Evolutionary conservation across 2,797 vertebrate species (phyloP).

Genomic region (Myiotriccus ornatus): DNA sequence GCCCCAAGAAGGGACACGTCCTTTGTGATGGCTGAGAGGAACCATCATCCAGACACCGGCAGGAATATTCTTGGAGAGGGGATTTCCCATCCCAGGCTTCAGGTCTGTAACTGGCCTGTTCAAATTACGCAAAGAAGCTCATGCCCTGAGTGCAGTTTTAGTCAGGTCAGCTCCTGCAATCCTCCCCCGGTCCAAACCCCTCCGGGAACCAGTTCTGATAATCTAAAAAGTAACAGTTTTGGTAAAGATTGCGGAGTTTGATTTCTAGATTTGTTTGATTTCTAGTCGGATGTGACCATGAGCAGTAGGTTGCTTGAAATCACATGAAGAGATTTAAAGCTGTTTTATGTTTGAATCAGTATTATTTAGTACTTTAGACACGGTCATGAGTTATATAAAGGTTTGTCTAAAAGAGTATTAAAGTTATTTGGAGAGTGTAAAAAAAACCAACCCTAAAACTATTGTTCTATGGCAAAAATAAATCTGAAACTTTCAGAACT

Average conservation of each 20-base stretch:
- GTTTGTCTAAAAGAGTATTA: not conserved
- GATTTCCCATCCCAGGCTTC: not conserved
- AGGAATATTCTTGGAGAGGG: accelerated
- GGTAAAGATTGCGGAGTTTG: not conserved
- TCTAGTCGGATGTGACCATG: not conserved
- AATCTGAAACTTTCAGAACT: not conserved
- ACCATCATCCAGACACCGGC: accelerated
- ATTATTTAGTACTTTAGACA: not conserved
- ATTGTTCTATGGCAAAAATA: constrained; percentile 15
- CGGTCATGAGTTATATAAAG: not conserved
- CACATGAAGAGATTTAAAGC: not conserved
- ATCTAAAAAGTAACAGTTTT: not conserved
- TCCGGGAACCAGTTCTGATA: not conserved
- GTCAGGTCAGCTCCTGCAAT: not conserved
- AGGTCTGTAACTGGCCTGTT: not conserved
- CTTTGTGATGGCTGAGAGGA: not conserved
- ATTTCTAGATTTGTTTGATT: not conserved
- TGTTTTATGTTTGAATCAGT: not conserved
- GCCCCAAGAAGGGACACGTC: not conserved
- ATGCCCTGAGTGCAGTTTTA: not conserved
- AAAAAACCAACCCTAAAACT: not conserved
- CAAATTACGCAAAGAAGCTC: not conserved
- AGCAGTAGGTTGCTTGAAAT: constrained; percentile 15
- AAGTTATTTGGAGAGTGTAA: not conserved
- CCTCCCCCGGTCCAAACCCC: not conserved